Evolutionary conservation across 2,797 vertebrate genomes (phyloP), one percentile per base, ranked within the genome.

Genomic region (Amblyraja radiata): DNA sequence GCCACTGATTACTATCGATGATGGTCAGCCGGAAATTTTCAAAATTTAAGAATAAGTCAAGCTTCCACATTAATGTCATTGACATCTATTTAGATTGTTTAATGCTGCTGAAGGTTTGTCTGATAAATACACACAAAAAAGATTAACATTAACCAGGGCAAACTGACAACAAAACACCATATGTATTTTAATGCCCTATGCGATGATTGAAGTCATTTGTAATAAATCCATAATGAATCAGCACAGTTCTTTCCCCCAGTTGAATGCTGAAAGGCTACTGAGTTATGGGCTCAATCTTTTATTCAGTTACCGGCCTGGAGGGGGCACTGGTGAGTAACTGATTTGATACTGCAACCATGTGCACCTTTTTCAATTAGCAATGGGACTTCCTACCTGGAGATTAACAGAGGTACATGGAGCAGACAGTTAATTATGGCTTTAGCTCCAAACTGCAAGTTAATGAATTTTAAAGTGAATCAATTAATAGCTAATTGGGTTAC

Each of bases 401-500:
- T 94, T 95, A 95, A 95, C 96, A 95, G 96, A 94, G 95, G 96
- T 96, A 96, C 95, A 95, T 95, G 95, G 94, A 95, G 94, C 96
- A 96, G 97, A 96, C 96, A 97, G 96, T 96, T 97, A 96, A 97
- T 98, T 97, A 97, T 95, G 96, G 95, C 94, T 94, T 95, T 95
- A 95, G 95, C 95, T 96, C 97, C 96, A 96, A 95, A 95, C 94
- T 95, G 95, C 94, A 94, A 96, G 95, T 97, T 97, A 97, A 98
- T 97, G 96, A 96, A 97, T 97, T 97, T 97, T 97, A 97, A 97
- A 97, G 86, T 95, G 96, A 95, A 96, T 97, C 96, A 97, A 97
- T 97, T 97, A 97, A 96, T 96, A 97, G 95, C 95, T 97, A 97
- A 97, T 97, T 97, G 95, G 95, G 96, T 97, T 97, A 96, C 94